phyloP scores from a whole-genome alignment of 1,140 invertebrate species.

The Brachystomella parvula region DNA sequence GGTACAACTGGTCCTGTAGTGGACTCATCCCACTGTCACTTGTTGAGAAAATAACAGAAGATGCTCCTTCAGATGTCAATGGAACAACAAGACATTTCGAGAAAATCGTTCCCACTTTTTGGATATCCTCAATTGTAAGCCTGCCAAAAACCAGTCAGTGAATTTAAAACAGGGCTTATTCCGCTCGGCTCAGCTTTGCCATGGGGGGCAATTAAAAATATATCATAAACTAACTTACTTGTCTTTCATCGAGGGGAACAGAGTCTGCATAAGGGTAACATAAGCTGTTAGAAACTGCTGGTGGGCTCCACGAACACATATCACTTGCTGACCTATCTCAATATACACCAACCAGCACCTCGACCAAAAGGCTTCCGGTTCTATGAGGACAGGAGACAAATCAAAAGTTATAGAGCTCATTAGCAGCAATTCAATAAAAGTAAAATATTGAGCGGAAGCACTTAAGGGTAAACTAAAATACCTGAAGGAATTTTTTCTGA shows the following conservation, averaged over 20 bases:
- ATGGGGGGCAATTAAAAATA: conserved; percentile 24
- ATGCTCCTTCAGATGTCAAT: conserved; percentile 32
- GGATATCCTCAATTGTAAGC: conserved; percentile 30
- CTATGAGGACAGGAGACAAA: conserved; percentile 3
- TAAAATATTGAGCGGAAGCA: no score
- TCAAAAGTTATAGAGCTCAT: background rate
- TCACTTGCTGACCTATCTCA: conserved; percentile 61
- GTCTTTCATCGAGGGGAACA: conserved; percentile 80
- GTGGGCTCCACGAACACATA: conserved; percentile 47
- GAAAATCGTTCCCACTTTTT: conserved; percentile 28
- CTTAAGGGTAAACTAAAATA: no score
- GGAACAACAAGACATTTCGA: conserved; percentile 29
- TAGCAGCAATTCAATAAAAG: background rate
- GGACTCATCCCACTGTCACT: conserved; percentile 36
- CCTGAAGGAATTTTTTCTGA: background rate
- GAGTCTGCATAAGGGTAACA: conserved; percentile 85
- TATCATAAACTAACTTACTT: conserved; percentile 38
- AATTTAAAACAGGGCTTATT: conserved; percentile 3
- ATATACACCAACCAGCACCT: conserved; percentile 78
- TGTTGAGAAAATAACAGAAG: conserved; percentile 33
- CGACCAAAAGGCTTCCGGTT: conserved; percentile 55
- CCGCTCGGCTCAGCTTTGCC: no score
- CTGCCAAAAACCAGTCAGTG: conserved; percentile 9
- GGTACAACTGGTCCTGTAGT: conserved; percentile 35
- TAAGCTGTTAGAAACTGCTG: conserved; percentile 87